Conservation (phyloP, 2,113 vertebrate genomes). For the Oreotrochilus melanogaster region DNA sequence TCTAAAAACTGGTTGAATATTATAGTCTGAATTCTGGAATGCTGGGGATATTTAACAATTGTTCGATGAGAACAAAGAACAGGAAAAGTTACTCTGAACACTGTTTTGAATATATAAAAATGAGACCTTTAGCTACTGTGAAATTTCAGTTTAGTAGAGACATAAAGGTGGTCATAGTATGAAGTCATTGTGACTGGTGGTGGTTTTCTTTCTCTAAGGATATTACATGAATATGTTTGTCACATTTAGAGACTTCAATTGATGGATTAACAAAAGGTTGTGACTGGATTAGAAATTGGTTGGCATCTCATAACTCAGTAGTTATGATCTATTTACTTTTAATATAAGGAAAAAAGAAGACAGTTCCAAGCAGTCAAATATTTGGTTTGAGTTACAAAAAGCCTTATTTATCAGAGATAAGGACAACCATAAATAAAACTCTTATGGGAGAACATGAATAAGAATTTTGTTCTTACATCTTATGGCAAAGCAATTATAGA, state of each 20-base stretch:
- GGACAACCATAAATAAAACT: neutral
- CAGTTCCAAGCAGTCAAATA: neutral
- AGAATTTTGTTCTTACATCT: neutral
- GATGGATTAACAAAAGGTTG: neutral
- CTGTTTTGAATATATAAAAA: neutral
- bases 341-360: neutral
- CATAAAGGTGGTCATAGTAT: neutral
- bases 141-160: neutral
- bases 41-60: neutral
- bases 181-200: neutral
- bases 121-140: neutral
- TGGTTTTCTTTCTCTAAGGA: neutral
- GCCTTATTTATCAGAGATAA: neutral
- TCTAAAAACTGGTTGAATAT: neutral
- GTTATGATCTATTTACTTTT: neutral
- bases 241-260: neutral
- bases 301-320: neutral
- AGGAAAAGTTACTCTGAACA: neutral
- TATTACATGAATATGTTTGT: neutral
- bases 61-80: neutral
- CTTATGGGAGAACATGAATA: neutral
- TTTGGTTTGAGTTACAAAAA: neutral
- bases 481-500: neutral
- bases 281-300: neutral
- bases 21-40: neutral